Evolutionary conservation across 2,797 vertebrate species (phyloP), one percentile per base, ranked within the genome.

Genomic region (Ciconia nigra): DNA sequence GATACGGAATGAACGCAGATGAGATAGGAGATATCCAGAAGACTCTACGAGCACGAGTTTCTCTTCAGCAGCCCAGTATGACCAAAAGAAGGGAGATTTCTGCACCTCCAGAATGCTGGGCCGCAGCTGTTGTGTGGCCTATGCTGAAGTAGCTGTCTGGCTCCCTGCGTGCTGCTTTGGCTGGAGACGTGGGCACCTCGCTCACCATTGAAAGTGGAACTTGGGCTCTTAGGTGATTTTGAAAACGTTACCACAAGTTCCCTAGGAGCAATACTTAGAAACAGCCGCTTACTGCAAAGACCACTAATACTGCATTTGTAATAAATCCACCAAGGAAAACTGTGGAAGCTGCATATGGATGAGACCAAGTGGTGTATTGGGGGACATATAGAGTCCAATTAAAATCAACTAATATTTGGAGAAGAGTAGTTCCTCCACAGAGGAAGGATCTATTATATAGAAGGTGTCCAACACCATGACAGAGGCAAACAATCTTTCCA

Each of bases 1-100:
- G 88, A 96, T 85, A 57, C 78, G 58, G 83, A 94, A 80, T 13
- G 67, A 94, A 95, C 93, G 86, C 83, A 89, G 87, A 96, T 91
- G 83, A 96, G 65, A 76, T 47, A 63, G 90, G 66, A 95, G 86
- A 91, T 59, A 95, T 20, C 92, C 57, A 85, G 92, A 93, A 96
- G 55, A 29, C 81, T 93, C 61, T 65, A 31, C 29, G 78, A 93
- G 59, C 70, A 55, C 1, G 9, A 62, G 49, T 63, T 95, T 90
- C 41, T 55, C 49, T 63, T 89, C 78, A 85, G 72, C 71, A 92
- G 63, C 46, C 57, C 57, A 31, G 13, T 24, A 14, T 37, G 71
- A 90, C 78, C 81, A 33, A 81, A 80, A 83, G 42, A 63, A 39
- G 46, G 47, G 52, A 63, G 16, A 49, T 63, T 71, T 57, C 67